phyloP scores from a whole-genome alignment of 2,888 invertebrate species.

The Cerastis leucographa region DNA sequence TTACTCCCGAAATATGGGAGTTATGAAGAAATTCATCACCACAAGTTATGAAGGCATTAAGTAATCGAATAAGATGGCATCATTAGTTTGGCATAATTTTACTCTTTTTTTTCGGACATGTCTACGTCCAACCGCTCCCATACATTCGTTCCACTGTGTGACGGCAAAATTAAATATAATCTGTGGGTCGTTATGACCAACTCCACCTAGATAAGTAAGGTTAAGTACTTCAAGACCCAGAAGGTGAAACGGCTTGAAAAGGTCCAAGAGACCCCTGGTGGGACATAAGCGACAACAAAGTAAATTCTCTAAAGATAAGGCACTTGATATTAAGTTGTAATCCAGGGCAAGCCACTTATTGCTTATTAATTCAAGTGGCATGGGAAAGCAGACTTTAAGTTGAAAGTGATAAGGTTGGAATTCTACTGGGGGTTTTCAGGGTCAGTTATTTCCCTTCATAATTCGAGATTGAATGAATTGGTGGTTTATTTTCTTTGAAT shows the following conservation, averaged over 20 bases:
- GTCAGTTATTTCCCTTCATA: slow-evolving; percentile 42
- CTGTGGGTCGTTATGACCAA: slow-evolving; percentile 39
- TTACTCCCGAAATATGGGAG: too few relatives aligned
- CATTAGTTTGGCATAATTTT: too few relatives aligned
- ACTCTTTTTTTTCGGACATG: too few relatives aligned
- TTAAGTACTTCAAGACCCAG: slow-evolving; percentile 52
- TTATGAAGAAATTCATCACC: too few relatives aligned
- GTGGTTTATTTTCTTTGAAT: slow-evolving; percentile 40
- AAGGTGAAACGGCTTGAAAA: slow-evolving; percentile 61
- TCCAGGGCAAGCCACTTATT: slow-evolving; percentile 61
- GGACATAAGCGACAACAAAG: slow-evolving; percentile 65
- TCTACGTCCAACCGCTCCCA: too few relatives aligned
- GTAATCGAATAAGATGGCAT: too few relatives aligned
- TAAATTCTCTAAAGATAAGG: slow-evolving; percentile 67
- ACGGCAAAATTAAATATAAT: slow-evolving; percentile 55
- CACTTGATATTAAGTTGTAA: slow-evolving; percentile 68
- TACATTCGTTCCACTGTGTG: too few relatives aligned
- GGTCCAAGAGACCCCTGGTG: slow-evolving; percentile 58
- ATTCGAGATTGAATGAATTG: slow-evolving; percentile 49
- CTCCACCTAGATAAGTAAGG: slow-evolving; percentile 54
- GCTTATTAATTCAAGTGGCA: slow-evolving; percentile 51
- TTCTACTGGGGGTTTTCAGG: slow-evolving; percentile 8
- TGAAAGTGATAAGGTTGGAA: slow-evolving; percentile 6
- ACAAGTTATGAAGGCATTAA: too few relatives aligned
- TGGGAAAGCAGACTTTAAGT: slow-evolving; percentile 16